phyloP scores from a whole-genome alignment of 2,797 vertebrate species.

The Graptemys geographica region DNA sequence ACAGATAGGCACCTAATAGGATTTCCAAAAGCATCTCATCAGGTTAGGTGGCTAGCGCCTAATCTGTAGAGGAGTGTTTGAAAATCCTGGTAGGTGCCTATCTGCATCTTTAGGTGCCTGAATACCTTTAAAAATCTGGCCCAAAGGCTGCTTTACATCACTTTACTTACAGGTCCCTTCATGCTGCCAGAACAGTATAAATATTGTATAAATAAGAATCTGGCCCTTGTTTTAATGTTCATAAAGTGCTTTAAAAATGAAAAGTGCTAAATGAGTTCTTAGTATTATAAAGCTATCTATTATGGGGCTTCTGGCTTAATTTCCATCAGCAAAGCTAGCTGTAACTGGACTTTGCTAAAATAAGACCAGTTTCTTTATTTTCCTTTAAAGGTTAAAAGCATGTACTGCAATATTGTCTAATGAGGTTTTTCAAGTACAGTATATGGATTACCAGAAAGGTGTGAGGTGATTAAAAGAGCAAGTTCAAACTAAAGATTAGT shows the following conservation, averaged over 20 bases:
- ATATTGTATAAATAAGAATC: neutral
- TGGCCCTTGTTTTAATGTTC: neutral
- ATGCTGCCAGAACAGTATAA: neutral
- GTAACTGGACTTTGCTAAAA: neutral
- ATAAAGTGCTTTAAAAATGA: neutral
- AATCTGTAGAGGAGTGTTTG: neutral
- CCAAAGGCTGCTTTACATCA: neutral
- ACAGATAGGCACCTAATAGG: neutral
- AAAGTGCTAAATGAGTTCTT: neutral
- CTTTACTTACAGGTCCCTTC: neutral
- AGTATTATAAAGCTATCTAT: neutral
- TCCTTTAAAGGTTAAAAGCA: neutral
- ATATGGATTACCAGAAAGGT: neutral
- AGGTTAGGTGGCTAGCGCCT: too few species aligned
- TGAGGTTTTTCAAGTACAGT: neutral
- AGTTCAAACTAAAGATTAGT: constrained; percentile 37
- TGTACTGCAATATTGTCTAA: neutral
- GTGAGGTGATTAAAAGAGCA: neutral
- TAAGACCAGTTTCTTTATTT: neutral
- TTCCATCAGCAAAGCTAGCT: neutral
- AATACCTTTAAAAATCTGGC: neutral
- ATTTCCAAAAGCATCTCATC: neutral
- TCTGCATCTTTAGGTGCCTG: neutral
- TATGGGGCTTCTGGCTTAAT: neutral
- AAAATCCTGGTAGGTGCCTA: neutral